phyloP scores from a whole-genome alignment of 2,888 invertebrate species.

The Liodrosophila aerea region DNA sequence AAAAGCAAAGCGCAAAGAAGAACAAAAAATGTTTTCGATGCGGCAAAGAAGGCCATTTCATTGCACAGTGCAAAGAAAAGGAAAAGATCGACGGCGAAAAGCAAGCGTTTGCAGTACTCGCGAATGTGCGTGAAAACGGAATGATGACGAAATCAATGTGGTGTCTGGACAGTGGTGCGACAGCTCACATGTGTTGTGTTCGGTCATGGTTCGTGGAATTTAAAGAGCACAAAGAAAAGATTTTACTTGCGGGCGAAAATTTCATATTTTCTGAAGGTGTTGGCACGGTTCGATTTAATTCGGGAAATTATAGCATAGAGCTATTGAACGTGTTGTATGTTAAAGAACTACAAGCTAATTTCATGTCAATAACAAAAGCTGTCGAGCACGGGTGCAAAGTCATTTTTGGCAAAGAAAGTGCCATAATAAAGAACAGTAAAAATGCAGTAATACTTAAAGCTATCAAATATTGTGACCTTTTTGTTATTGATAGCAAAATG shows the following conservation, averaged over 20 bases:
- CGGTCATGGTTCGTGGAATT: background rate
- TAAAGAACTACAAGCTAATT: background rate
- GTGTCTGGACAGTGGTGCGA: background rate
- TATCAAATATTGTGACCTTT: background rate
- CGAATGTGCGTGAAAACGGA: no score
- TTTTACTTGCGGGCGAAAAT: background rate
- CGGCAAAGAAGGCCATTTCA: no score
- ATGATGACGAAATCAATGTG: background rate
- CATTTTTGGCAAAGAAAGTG: background rate
- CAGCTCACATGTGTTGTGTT: background rate
- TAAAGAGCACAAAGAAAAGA: background rate
- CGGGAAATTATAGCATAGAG: no score
- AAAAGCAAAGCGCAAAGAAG: background rate
- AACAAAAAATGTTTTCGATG: no score
- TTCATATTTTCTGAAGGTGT: background rate
- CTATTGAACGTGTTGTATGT: background rate
- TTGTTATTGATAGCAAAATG: background rate
- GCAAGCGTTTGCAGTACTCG: background rate
- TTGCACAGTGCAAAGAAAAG: background rate
- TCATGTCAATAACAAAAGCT: background rate
- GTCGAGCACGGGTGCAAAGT: background rate
- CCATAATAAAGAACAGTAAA: background rate
- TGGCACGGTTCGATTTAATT: background rate
- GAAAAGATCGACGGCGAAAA: background rate
- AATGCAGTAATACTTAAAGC: background rate